A percentile compares a stretch with the other conserved stretches of the same genome.
phyloP scores from a whole-genome alignment of 1,140 invertebrate genomes.

The Meloidogyne exigua region DNA sequence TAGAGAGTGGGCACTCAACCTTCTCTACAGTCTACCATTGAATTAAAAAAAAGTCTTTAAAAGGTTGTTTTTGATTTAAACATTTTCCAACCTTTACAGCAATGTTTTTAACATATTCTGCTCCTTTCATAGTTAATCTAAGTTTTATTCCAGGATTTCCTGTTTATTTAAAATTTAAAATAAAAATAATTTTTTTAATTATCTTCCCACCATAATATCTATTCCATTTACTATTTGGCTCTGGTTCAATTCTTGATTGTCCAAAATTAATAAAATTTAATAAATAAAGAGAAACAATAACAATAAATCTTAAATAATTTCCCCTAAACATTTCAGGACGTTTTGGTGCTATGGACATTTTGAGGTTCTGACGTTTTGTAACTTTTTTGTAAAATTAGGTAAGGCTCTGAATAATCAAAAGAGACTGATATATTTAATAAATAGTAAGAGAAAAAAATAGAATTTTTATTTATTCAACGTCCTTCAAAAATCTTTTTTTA shows the following conservation, averaged over 20 bases:
- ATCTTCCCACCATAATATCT: not conserved
- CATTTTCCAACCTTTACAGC: slow-evolving; percentile 44
- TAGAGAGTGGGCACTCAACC: no score
- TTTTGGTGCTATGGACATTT: no score
- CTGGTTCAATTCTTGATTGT: slow-evolving; percentile 9
- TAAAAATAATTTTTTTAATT: no score
- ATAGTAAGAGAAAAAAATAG: no score
- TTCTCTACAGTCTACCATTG: no score
- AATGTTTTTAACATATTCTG: slow-evolving; percentile 59
- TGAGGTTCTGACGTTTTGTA: no score
- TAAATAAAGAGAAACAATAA: not conserved
- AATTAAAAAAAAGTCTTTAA: no score
- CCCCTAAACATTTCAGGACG: not conserved
- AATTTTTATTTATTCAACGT: not conserved
- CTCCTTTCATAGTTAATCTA: slow-evolving; percentile 58
- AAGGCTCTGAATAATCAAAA: not conserved
- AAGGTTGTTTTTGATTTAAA: not conserved
- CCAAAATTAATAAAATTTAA: not conserved
- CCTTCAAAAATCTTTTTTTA: no score
- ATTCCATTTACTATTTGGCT: slow-evolving; percentile 25
- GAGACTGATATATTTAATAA: not conserved
- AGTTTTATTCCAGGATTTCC: slow-evolving; percentile 61
- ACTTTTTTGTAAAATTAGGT: no score
- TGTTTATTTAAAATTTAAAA: slow-evolving; percentile 20
- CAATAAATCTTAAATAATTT: not conserved